Conservation (phyloP, 2,888 invertebrate genomes). For the Ichneumoninae sp. region DNA sequence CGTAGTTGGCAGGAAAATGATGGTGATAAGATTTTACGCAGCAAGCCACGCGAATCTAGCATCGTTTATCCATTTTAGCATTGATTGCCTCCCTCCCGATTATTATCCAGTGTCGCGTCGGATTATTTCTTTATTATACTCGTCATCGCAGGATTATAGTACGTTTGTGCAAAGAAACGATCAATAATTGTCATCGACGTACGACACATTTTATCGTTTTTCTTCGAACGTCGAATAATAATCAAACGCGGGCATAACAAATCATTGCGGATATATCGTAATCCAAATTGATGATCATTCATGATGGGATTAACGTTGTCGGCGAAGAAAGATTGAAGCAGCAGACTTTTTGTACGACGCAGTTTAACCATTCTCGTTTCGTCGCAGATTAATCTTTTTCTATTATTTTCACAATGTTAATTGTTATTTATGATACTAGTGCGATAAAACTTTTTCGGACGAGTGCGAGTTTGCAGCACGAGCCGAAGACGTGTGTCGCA, state of each 20-base stretch:
- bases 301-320: neutral
- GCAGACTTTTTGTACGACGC: no score
- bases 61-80: conserved; percentile 4
- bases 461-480: no score
- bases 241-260: neutral
- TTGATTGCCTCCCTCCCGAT: neutral
- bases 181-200: conserved; percentile 18
- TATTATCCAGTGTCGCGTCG: neutral
- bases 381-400: no score
- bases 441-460: no score
- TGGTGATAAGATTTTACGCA: neutral
- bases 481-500: no score
- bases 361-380: no score
- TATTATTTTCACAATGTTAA: no score
- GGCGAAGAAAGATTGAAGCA: no score
- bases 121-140: neutral
- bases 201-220: conserved; percentile 6
- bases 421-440: no score
- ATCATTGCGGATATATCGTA: neutral
- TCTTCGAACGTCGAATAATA: neutral
- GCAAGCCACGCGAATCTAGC: neutral
- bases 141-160: neutral
- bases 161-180: conserved; percentile 3
- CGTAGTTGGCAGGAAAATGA: neutral
- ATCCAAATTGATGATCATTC: neutral